Percentiles rank a stretch among this genome's conserved stretches.
Evolutionary conservation across 2,888 invertebrate species (phyloP).

Genomic region (Brachynemurus nebulosus): DNA sequence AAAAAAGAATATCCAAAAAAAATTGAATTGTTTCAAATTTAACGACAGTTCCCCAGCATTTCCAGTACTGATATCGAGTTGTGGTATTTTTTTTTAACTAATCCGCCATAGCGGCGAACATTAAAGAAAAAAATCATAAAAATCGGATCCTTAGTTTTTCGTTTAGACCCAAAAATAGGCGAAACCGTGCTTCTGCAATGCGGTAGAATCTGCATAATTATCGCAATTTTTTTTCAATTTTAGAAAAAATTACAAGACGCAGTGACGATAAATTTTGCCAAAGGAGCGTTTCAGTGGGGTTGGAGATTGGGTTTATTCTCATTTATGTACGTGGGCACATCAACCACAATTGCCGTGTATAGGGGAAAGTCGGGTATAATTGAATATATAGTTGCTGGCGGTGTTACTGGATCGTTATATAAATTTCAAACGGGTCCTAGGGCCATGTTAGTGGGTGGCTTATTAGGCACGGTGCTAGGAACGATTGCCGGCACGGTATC

Average conservation of each 20-base stretch:
- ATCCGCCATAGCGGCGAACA: no score
- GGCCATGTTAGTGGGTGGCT: slow-evolving; percentile 51
- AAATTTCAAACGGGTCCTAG: slow-evolving; percentile 53
- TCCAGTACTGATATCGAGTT: no score
- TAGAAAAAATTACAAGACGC: slow-evolving; percentile 56
- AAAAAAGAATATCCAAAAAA: no score
- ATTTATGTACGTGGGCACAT: slow-evolving; percentile 48
- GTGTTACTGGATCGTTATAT: slow-evolving; percentile 48
- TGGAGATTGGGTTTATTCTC: slow-evolving; percentile 55
- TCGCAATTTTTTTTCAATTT: slow-evolving; percentile 21
- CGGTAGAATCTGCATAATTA: no score
- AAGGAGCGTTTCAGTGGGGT: slow-evolving; percentile 56
- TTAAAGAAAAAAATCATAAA: no score
- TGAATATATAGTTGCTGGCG: slow-evolving; percentile 53
- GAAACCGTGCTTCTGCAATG: no score
- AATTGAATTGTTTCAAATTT: no score
- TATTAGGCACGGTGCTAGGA: slow-evolving; percentile 48
- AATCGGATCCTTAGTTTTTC: no score
- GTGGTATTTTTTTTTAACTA: no score
- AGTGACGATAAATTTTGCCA: slow-evolving; percentile 52
- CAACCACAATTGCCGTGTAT: slow-evolving; percentile 51
- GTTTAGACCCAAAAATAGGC: no score
- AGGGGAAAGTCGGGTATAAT: slow-evolving; percentile 48
- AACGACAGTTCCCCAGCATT: no score
- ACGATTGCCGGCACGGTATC: slow-evolving; percentile 42